Evolutionary conservation across 2,888 invertebrate species (phyloP).

Genomic region (Andrena fulva): DNA sequence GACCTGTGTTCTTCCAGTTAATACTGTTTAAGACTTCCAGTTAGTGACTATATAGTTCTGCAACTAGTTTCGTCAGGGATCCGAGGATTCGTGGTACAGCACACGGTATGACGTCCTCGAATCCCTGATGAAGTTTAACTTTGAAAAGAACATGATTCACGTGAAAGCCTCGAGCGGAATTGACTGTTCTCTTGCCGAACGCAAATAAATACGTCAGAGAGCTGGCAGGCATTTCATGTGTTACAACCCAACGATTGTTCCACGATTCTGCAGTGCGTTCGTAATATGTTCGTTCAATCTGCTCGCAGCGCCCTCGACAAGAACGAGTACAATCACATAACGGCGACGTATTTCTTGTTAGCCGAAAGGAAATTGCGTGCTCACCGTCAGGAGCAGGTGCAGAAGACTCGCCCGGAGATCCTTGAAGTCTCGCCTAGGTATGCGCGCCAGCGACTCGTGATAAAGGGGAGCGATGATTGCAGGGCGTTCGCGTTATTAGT

Average conservation of each 20-base stretch:
- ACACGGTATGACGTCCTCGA: neutral
- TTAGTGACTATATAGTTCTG: too few relatives aligned
- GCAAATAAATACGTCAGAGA: neutral
- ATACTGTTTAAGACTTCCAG: neutral
- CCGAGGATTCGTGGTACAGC: too few relatives aligned
- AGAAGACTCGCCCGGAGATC: constrained; percentile 85
- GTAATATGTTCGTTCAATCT: constrained; percentile 24
- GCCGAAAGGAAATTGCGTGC: constrained; percentile 96
- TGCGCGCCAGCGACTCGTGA: neutral
- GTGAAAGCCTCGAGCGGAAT: too few relatives aligned
- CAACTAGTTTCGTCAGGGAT: neutral
- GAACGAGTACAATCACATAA: constrained; percentile 99
- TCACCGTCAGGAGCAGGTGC: constrained; percentile 89
- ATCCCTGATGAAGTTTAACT: neutral
- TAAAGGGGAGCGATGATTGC: too few relatives aligned
- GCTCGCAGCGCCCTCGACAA: constrained; percentile 92
- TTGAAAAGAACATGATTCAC: too few relatives aligned
- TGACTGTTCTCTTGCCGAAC: too few relatives aligned
- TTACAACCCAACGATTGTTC: neutral
- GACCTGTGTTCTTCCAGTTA: neutral
- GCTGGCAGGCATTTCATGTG: neutral
- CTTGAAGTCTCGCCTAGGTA: constrained; percentile 80
- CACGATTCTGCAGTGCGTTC: neutral
- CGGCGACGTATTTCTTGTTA: constrained; percentile 98
- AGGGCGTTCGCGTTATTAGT: too few relatives aligned